Percentiles rank a stretch among this genome's conserved stretches.
These are phyloP conservation scores for Pogonus chalceus DNA, from an alignment of 1,140 invertebrate genomes.

Conservation along the genomic window DNA sequence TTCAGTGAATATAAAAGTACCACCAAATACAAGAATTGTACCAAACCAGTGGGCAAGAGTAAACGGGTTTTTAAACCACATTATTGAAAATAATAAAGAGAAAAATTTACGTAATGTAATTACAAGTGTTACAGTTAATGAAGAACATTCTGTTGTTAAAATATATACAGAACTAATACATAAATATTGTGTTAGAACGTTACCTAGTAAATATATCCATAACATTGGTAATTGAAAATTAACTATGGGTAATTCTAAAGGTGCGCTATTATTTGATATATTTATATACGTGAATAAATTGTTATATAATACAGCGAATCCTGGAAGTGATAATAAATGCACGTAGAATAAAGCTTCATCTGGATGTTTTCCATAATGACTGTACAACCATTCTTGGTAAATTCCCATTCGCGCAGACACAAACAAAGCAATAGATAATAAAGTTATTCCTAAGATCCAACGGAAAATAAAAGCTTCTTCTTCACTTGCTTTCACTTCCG, in stretches of 20 bases:
- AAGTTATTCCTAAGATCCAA: conserved; percentile 73
- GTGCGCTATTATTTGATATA: conserved; percentile 47
- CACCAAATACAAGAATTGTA: conserved; percentile 80
- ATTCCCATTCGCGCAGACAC: conserved; percentile 94
- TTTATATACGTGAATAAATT: conserved; percentile 68
- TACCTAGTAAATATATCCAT: conserved; percentile 72
- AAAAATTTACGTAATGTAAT: conserved; percentile 93
- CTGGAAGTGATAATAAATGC: conserved; percentile 80
- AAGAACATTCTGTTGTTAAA: conserved; percentile 87
- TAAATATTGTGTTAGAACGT: conserved; percentile 87
- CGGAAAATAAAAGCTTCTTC: conserved; percentile 54
- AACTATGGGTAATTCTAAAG: conserved; percentile 38
- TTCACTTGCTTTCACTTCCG: conserved; percentile 33
- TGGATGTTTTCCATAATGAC: conserved; percentile 85
- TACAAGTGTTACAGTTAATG: conserved; percentile 90
- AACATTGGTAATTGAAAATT: conserved; percentile 56
- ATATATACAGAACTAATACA: conserved; percentile 93
- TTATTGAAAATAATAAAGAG: conserved; percentile 88
- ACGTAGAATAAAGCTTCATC: conserved; percentile 91
- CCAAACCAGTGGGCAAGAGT: conserved; percentile 89
- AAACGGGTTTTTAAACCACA: conserved; percentile 93
- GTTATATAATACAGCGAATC: conserved; percentile 61
- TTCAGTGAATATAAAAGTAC: conserved; percentile 88
- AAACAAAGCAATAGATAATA: conserved; percentile 82
- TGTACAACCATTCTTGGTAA: conserved; percentile 86